Percentiles rank a stretch among this genome's conserved stretches.
Evolutionary conservation across 2,113 vertebrate species (phyloP).

Genomic region (Drymodes brunneopygia): DNA sequence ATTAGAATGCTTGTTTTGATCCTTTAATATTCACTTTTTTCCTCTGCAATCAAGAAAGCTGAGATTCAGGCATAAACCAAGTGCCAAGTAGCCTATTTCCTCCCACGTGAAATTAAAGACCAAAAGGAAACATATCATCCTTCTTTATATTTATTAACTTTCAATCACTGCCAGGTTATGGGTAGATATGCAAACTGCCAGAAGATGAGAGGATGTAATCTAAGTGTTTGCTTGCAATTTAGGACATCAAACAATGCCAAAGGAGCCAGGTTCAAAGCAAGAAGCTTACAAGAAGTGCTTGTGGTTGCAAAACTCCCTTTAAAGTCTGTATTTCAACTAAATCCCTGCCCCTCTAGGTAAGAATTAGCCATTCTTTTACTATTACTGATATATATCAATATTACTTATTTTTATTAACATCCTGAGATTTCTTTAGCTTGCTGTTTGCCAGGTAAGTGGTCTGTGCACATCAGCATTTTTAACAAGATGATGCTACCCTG

Average conservation of each 20-base stretch:
- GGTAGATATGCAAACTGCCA: neutral
- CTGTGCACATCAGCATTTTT: neutral
- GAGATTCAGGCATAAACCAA: neutral
- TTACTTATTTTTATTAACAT: neutral
- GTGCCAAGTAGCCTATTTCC: neutral
- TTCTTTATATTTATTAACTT: neutral
- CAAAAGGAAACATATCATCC: neutral
- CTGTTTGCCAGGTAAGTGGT: neutral
- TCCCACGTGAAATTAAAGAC: neutral
- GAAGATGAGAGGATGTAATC: neutral
- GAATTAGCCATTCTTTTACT: neutral
- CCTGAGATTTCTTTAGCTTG: neutral
- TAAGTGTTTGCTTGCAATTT: neutral
- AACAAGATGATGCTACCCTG: neutral
- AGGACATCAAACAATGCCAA: neutral
- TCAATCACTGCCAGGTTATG: neutral
- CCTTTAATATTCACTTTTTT: neutral
- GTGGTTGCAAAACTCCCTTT: neutral
- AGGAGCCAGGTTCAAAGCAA: neutral
- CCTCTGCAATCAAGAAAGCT: neutral
- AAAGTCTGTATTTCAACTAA: neutral
- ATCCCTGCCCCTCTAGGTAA: neutral
- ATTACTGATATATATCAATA: neutral
- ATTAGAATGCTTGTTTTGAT: neutral
- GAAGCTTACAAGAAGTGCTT: neutral